Evolutionary conservation across 2,888 invertebrate genomes (phyloP), one percentile per base, ranked within the genome.

Genomic region (Cryptocephalus moraei): DNA sequence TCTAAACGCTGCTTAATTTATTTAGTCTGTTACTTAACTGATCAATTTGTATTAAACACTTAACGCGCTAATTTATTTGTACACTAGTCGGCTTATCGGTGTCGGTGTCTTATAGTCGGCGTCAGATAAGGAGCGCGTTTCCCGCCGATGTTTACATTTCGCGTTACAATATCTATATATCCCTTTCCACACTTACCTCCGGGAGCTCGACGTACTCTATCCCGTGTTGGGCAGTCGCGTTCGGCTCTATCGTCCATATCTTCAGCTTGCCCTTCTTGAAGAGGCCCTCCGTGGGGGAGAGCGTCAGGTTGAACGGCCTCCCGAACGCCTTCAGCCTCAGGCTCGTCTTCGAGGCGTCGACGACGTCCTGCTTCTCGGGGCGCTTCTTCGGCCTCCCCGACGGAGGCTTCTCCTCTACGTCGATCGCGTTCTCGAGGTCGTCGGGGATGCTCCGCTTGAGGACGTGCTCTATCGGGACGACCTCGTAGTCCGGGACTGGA

Each of bases 251-350:
- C 50, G 80, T 81, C 82, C 86, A 91, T 76, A 92, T 79, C 66
- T 86, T 86, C 66, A 92, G 69, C 47, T 86, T 83, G 44, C 82
- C 80, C 61, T 83, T 80, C 64, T 81, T 84, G 65, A 89, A 78
- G 51, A 91, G 74, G n/a, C 87, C 85, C 54, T 84, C 79, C 45
- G 87, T 88, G 51, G 81, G 83, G 64, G 78, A 81, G 62, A 92
- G 69, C 58, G 79, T 82, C 62, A 92, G 73, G 65, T 85, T 82
- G 62, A 88, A 69, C 59, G 80, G 78, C 66, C 77, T 78, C 47
- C 91, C 91, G 62, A 92, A 91, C 46, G 88, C 91, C 64, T 81
- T 81, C 61, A 92, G 73, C 57, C 84, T 81, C 44, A 91, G 79
- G 6, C 22, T 22, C 6, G 22, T 77, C 56, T 80, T 80, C 33